Percentiles rank a stretch among this genome's conserved stretches.
phyloP scores from a whole-genome alignment of 1,140 invertebrate species.

The Megathymus violae region DNA sequence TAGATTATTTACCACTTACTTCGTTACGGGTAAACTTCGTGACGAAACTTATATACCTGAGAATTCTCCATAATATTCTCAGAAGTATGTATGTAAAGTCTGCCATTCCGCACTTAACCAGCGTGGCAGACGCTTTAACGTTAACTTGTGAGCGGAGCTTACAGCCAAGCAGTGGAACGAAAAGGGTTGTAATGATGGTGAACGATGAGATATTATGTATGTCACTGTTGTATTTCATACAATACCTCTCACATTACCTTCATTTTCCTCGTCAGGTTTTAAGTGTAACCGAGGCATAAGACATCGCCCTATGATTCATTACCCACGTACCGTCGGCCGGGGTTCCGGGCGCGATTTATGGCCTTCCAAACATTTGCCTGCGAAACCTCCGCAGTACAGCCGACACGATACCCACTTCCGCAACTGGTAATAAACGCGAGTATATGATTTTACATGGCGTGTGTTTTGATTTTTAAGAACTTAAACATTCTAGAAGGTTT shows the following conservation, averaged over 20 bases:
- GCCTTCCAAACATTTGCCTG: constrained; percentile 47
- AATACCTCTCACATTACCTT: background rate
- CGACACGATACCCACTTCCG: constrained; percentile 21
- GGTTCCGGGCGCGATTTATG: constrained; percentile 50
- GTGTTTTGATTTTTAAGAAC: constrained; percentile 15
- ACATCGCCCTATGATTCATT: constrained; percentile 45
- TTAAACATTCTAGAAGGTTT: background rate
- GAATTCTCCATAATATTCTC: too few relatives aligned
- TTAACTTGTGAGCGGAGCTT: too few relatives aligned
- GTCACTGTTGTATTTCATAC: too few relatives aligned
- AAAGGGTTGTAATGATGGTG: too few relatives aligned
- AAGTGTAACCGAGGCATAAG: constrained; percentile 29
- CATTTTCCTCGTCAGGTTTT: background rate
- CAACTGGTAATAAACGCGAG: constrained; percentile 17
- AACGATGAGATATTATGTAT: too few relatives aligned
- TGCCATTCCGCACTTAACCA: too few relatives aligned
- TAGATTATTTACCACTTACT: too few relatives aligned
- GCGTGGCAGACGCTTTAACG: too few relatives aligned
- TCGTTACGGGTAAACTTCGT: too few relatives aligned
- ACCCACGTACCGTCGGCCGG: constrained; percentile 33
- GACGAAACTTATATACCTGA: too few relatives aligned
- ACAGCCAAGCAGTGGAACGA: too few relatives aligned
- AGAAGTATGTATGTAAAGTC: too few relatives aligned
- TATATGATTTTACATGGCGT: constrained; percentile 19
- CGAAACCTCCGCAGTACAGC: constrained; percentile 36